Base-by-base conservation (phyloP, 2,113 vertebrate genomes). In the Forbesichthys agassizii region DNA sequence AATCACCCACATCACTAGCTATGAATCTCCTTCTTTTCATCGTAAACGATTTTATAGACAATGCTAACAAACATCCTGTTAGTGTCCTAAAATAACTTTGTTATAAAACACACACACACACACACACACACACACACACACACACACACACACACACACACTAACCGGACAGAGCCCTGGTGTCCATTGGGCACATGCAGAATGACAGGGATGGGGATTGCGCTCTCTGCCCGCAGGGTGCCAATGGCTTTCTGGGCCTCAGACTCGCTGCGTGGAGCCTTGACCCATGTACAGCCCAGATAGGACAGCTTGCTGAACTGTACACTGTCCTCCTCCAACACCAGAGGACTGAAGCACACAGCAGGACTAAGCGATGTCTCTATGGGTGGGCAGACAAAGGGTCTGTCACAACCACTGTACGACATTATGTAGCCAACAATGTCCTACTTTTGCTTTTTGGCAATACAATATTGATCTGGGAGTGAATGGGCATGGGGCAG, bases 271-370 rank as follows among this genome's bases (percentile, higher is more conserved):
- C 98, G 95, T 54, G 98, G 98, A 12, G 96, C 95, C 78, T 94
- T 95, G 85, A 99, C 96, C 83, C 95, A 98, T 8, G 95, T 97
- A 79, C 93, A 96, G 11, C 98, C 98, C 79, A 99, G 90, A 1
- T 99, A 99, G 2, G 92, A 94, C 64, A 99, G 89, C 88, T 99
- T 98, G 87, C 96, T 97, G 89, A 99, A 99, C 83, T 96, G 90
- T 36, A 99, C 97, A 0, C 97, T 96, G 81, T 98, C 95, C 86
- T 99, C 98, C 70, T 99, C 97, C 66, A 75, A 83, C 36, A 87
- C 86, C 0, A 75, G 53, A 8, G 83, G 77, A 64, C 75, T 82
- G 54, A 67, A 10, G 27, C 27, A 27, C 3, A 75, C 74, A 11
- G 64, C 59, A 0, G 78, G 69, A 66, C 69, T 71, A 11, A 3